Conservation (phyloP, 2,113 vertebrate species). For the Holacanthus passer region DNA sequence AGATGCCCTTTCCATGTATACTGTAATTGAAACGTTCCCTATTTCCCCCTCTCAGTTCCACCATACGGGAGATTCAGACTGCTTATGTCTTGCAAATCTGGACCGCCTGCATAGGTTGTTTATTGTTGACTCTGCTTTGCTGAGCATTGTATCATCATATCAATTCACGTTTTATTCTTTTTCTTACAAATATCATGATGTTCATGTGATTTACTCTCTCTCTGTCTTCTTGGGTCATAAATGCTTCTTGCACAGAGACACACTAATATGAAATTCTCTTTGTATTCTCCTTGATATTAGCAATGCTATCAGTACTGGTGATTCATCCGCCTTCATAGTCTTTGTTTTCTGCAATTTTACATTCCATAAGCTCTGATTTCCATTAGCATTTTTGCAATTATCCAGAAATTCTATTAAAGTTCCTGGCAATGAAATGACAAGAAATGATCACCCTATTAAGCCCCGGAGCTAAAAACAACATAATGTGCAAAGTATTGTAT, state of each 20-base stretch:
- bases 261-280: constrained; percentile 47
- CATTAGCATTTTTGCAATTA: constrained; percentile 79
- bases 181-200: constrained; percentile 32
- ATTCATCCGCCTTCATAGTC: constrained; percentile 55
- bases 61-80: constrained; percentile 41
- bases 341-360: constrained; percentile 74
- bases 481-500: constrained; percentile 60
- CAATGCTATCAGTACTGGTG: constrained; percentile 37
- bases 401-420: constrained; percentile 75
- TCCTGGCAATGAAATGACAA: constrained; percentile 75
- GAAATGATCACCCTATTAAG: constrained; percentile 72
- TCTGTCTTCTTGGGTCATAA: constrained; percentile 27
- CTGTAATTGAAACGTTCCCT: constrained; percentile 84
- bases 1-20: constrained; percentile 83
- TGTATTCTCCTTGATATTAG: constrained; percentile 50
- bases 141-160: constrained; percentile 39
- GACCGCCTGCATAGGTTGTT: constrained; percentile 12
- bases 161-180: constrained; percentile 19
- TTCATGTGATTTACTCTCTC: constrained; percentile 36
- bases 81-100: constrained; percentile 52
- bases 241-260: constrained; percentile 11
- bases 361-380: constrained; percentile 66
- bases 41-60: constrained; percentile 45
- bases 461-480: constrained; percentile 60
- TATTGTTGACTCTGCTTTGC: constrained; percentile 50